A percentile compares a stretch with the other conserved stretches of the same genome.
Conservation (phyloP, 2,888 invertebrate genomes). For the Drosophila pseudotakahashii region DNA sequence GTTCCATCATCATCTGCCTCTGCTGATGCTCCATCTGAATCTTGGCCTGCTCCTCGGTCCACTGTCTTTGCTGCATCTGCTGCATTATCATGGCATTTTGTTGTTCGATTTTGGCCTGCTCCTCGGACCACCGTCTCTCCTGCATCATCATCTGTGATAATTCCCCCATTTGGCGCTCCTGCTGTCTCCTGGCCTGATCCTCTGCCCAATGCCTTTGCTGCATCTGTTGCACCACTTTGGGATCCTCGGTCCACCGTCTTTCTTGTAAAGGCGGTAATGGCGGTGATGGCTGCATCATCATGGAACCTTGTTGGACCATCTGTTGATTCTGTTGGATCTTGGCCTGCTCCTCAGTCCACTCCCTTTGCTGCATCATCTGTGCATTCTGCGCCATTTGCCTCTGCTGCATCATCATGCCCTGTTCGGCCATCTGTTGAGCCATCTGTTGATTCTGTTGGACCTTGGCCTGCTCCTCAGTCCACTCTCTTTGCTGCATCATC, state of each 20-base stretch:
- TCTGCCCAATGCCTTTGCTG: conserved; percentile 23
- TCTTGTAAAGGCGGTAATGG: no score
- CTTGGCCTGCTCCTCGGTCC: conserved; percentile 16
- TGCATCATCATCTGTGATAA: conserved; percentile 23
- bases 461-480: no score
- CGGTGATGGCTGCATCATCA: no score
- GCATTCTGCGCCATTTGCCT: no score
- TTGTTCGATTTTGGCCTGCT: no score
- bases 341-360: no score
- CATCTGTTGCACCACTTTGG: conserved; percentile 23
- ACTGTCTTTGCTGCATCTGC: conserved; percentile 1
- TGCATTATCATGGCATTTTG: conserved; percentile 1
- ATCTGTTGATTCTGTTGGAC: background rate
- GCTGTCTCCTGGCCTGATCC: background rate
- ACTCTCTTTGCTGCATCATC: no score
- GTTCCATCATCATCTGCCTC: conserved; percentile 13
- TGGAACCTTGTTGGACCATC: background rate
- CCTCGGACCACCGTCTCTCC: conserved; percentile 12
- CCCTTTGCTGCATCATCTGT: background rate
- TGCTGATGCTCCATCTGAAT: conserved; percentile 24
- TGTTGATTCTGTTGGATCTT: no score
- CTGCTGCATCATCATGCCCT: no score
- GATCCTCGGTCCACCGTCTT: conserved; percentile 5
- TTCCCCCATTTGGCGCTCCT: no score
- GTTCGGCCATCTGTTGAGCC: background rate